These are phyloP conservation scores for Tapirus indicus DNA, from an alignment of 2,797 vertebrate genomes.

Conservation along the genomic window DNA sequence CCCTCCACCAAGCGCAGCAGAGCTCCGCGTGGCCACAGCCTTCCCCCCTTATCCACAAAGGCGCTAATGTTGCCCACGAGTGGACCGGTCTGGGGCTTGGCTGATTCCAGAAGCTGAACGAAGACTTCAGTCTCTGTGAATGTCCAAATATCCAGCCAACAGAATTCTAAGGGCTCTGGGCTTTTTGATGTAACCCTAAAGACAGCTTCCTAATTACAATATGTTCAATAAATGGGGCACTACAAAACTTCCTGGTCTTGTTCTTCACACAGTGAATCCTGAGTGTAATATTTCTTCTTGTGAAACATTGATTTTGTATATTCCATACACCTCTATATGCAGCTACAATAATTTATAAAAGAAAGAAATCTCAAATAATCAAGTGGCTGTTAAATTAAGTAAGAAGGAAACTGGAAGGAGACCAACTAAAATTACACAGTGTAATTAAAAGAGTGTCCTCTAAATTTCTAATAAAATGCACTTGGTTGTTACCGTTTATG, in stretches of 20 bases:
- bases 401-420: slow-evolving; percentile 65
- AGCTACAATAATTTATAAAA: slow-evolving; percentile 48
- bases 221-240: not conserved
- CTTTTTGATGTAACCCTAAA: not conserved
- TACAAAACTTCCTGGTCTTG: not conserved
- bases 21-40: slow-evolving; percentile 51
- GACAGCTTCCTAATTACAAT: not conserved
- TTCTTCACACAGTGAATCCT: not conserved
- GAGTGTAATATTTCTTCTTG: not conserved
- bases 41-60: not conserved
- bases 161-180: not conserved
- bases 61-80: not conserved
- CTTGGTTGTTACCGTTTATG: not conserved
- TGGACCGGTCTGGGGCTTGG: accelerated
- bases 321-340: not conserved
- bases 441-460: slow-evolving; percentile 57
- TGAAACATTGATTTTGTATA: not conserved
- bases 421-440: slow-evolving; percentile 47
- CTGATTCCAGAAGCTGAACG: not conserved
- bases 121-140: not conserved
- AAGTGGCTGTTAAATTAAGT: slow-evolving; percentile 73
- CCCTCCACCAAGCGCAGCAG: slow-evolving; percentile 73
- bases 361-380: slow-evolving; percentile 68
- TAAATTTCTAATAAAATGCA: not conserved
- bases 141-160: slow-evolving; percentile 47